Base-by-base conservation (phyloP, 2,113 vertebrate species). In the Thymallus thymallus region DNA sequence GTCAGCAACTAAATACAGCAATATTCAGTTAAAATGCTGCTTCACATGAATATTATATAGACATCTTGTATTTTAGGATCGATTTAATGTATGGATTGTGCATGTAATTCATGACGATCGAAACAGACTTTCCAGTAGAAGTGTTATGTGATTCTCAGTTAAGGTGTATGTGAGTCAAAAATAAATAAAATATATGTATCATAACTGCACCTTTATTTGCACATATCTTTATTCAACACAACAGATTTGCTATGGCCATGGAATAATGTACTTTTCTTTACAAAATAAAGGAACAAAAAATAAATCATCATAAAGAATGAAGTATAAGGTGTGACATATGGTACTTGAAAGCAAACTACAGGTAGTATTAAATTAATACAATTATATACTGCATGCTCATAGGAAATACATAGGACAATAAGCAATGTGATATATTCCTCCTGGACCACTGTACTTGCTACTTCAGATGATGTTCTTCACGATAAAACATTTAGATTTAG, bases 181-280 rank as follows among this genome's bases (percentile, higher is more conserved):
- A 51, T 46, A 18, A 12, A 51, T 41, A 18, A 10, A 58, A 41
- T 1, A 23, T 13, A 68, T 48, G n/a, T 73, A 67, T 30, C 24
- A 55, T 16, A 22, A 20, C 71, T 24, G 30, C 73, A 75, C 35
- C 67, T 82, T 82, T 82, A 76, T 82, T 74, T 65, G 32, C 60
- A 75, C 16, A 2, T 35, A 67, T 58, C 9, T 29, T 48, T n/a
- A 71, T 29, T 65, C 65, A 5, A 75, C 46, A 55, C 20, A 61
- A 56, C 71, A 71, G 9, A 70, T 56, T 55, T 64, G 74, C n/a
- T 24, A 24, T 22, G 65, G 16, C 18, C 45, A 41, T 16, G 67
- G 64, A 60, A 20, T 22, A 5, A 13, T 69, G 14, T 29, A 60
- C 51, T 20, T 70, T 6, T 32, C 6, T 14, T 35, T 26, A 58